Base-by-base conservation (phyloP, 2,797 vertebrate genomes). In the Sebastes ruberrimus region DNA sequence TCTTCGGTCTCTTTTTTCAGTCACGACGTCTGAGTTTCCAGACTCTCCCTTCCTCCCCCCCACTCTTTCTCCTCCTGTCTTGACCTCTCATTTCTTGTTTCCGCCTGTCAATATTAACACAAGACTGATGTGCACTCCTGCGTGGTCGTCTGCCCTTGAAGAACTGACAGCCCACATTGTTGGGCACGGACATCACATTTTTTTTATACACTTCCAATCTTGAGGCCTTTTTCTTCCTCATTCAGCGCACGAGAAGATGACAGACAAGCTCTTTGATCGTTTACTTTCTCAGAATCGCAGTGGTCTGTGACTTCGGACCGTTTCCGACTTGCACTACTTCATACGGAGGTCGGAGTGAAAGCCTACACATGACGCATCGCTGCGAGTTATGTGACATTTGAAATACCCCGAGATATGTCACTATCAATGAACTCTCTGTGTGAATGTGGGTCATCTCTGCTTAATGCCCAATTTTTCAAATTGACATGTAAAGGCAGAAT, bases 61-160 rank as follows among this genome's bases (percentile, higher is more conserved):
- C 13, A 5, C 55, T 71, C 56, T n/a, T 71, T 59, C 71, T 75
- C 74, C 18, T 71, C 60, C 67, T 8, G 7, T 74, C 73, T 74
- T 76, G 72, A 91, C 86, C 78, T 88, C 80, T 82, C 52, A 76
- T 85, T 87, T 83, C 78, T 83, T 81, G 64, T 81, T 82, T 81
- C 82, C 65, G 80, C 78, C 78, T 88, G 88, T 93, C 92, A 92
- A 90, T 92, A 92, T 87, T 88, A 88, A 90, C 88, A 83, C 82
- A 85, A 70, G 66, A 78, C 81, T 57, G 65, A 84, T 76, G 71
- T 83, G 60, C 59, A 32, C 25, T 88, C 73, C 67, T 70, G 82
- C 11, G 20, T 78, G 63, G 22, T 74, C 67, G 74, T 87, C 76
- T 92, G 90, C 59, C 87, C 86, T 88, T 89, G 78, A 84, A 88